Base-by-base conservation (phyloP, 35 echinoderm and acorn worm species). In the Heliocidaris erythrogramma region DNA sequence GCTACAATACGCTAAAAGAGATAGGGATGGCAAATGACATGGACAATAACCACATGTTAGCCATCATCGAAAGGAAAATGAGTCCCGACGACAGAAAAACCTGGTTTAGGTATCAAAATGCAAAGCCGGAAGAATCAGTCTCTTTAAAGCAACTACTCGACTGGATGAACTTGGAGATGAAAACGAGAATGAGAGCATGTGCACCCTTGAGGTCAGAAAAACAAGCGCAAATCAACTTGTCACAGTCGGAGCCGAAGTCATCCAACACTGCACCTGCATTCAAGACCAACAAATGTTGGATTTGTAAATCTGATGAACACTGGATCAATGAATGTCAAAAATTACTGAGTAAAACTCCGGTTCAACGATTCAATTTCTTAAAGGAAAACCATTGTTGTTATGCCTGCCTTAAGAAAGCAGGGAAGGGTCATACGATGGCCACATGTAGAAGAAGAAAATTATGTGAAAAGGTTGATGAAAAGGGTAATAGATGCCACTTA, bases 31-130 rank as follows among this genome's bases (percentile, higher is more conserved):
- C 9, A 30, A 30, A 29, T 84, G 93, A 94, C 21, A 94, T 94
- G 93, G 93, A 94, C 60, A 94, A 94, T 27, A 95, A 91, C 60
- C 96, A 97, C 2, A 95, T 97, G 47, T 17, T 95, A 49, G 96
- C 96, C 17, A 95, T 93, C 16, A 97, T 92, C 49, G 96, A 96
- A n/a, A n/a, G n/a, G n/a, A n/a, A n/a, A n/a, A n/a, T n/a, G n/a
- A n/a, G n/a, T n/a, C n/a, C n/a, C n/a, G 56, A 86, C 85, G 96
- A 96, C 60, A 92, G 96, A 49, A 96, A 96, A 13, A 61, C 92
- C 5, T 93, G 96, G 94, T 92, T 96, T 59, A 32, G 53, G 13
- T 86, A 84, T 16, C 24, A 94, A 59, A 59, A 96, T 60, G 31
- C 86, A 93, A 88, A 96, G n/a, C n/a, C n/a, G 89, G 18, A 59